Conservation (phyloP, 2,797 vertebrate species). For the Mycteria americana region DNA sequence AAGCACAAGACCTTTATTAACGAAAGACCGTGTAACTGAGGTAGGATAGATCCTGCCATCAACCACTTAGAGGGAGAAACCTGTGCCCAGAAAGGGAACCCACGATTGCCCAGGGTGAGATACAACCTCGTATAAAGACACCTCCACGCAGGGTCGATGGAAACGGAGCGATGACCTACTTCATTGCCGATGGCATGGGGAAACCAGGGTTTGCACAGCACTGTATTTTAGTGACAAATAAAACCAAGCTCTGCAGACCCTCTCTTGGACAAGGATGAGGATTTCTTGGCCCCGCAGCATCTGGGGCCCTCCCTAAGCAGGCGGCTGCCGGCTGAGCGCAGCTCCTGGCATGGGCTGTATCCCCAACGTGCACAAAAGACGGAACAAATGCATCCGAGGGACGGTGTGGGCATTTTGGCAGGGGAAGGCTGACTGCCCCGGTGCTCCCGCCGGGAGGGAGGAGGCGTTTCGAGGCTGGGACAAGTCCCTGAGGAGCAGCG, state of each 20-base stretch:
- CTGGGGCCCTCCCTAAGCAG: background rate
- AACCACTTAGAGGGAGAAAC: background rate
- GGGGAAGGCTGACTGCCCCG: background rate
- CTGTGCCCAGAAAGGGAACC: background rate
- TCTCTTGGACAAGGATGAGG: background rate
- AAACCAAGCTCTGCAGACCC: background rate
- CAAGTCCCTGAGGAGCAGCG: background rate
- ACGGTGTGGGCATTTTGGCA: fast-evolving
- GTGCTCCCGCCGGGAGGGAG: background rate
- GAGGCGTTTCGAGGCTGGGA: background rate
- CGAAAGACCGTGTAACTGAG: background rate
- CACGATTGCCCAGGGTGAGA: fast-evolving
- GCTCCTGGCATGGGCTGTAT: background rate
- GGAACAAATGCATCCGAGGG: background rate
- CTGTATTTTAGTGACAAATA: no score
- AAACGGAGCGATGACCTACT: background rate
- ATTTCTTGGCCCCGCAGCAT: background rate
- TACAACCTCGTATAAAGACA: fast-evolving
- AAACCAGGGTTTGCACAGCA: background rate
- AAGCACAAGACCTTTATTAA: background rate
- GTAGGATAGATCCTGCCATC: slow-evolving; percentile 11
- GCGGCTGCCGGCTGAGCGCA: background rate
- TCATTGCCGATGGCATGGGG: background rate
- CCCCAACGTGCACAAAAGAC: background rate
- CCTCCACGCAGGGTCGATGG: background rate